Percentiles rank a stretch among this genome's conserved stretches.
Conservation (phyloP, 2,888 invertebrate genomes). For the Drosophila formosana region DNA sequence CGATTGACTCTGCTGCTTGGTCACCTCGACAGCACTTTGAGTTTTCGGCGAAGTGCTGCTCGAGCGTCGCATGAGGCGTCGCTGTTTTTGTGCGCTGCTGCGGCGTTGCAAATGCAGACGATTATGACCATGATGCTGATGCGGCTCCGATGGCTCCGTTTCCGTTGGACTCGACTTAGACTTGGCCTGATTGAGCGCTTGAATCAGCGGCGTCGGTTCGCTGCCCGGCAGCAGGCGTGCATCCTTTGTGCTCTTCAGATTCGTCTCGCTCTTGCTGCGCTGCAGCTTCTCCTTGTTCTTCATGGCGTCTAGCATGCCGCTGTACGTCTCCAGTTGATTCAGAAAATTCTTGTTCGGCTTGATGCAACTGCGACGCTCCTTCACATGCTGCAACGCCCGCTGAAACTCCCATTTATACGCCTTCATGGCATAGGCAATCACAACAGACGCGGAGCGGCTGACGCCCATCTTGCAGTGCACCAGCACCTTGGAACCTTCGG, state of each 20-base stretch:
- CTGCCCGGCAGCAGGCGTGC: slow-evolving; percentile 87
- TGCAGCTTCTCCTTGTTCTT: slow-evolving; percentile 97
- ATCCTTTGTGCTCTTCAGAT: slow-evolving; percentile 90
- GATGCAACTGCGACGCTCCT: slow-evolving; percentile 95
- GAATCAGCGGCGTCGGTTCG: slow-evolving; percentile 88
- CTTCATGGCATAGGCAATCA: slow-evolving; percentile 99
- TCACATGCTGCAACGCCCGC: slow-evolving; percentile 95
- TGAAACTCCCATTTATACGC: slow-evolving; percentile 97
- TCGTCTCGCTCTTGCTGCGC: slow-evolving; percentile 96
- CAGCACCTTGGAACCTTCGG: slow-evolving; percentile 95
- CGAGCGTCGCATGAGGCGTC: slow-evolving; percentile 81
- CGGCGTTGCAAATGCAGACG: slow-evolving; percentile 52
- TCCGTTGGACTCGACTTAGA: slow-evolving; percentile 73
- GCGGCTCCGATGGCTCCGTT: slow-evolving; percentile 32
- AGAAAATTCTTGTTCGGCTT: slow-evolving; percentile 98
- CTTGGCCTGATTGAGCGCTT: slow-evolving; percentile 86
- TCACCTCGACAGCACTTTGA: slow-evolving; percentile 76
- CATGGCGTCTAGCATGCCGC: slow-evolving; percentile 98
- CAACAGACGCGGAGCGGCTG: slow-evolving; percentile 98
- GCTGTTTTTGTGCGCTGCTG: slow-evolving; percentile 78
- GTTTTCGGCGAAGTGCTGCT: slow-evolving; percentile 84
- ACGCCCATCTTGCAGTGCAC: slow-evolving; percentile 99
- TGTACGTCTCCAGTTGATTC: slow-evolving; percentile 97
- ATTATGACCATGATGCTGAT: slow-evolving; percentile 22
- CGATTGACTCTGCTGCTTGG: slow-evolving; percentile 85